Evolutionary conservation across 2,797 vertebrate species (phyloP).

Genomic region (Scolopax bukidnonensis): DNA sequence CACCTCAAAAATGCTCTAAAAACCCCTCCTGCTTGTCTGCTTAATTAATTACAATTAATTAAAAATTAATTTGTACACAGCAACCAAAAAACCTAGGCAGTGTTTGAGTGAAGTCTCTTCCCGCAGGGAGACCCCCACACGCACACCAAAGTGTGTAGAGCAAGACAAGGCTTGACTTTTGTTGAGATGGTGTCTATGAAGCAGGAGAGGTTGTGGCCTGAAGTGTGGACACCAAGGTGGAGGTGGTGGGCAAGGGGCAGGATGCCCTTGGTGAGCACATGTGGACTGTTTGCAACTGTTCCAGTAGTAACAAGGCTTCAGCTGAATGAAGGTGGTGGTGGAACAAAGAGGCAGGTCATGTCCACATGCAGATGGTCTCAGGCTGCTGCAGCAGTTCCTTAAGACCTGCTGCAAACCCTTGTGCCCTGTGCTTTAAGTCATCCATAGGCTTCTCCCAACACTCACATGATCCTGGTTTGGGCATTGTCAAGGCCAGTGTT

Average conservation of each 20-base stretch:
- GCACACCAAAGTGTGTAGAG: background rate
- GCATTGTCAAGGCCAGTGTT: background rate
- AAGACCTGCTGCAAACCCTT: background rate
- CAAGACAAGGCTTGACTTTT: background rate
- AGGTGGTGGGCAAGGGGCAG: background rate
- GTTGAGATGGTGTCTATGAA: background rate
- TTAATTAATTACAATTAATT: background rate
- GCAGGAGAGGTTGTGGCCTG: background rate
- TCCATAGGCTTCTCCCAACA: background rate
- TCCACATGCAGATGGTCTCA: background rate
- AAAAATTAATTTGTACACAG: background rate
- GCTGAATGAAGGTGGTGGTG: background rate
- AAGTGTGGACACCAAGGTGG: background rate
- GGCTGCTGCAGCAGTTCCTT: background rate
- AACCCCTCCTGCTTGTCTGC: background rate
- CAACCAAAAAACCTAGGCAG: background rate
- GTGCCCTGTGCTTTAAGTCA: background rate
- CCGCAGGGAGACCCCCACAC: background rate
- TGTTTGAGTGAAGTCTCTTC: background rate
- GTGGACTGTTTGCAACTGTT: background rate
- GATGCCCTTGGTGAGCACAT: accelerated
- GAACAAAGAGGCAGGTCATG: background rate
- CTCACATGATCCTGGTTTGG: accelerated
- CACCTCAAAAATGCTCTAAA: background rate
- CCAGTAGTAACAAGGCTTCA: background rate